Evolutionary conservation across 2,797 vertebrate species (phyloP).

Genomic region (Aeoliscus strigatus): DNA sequence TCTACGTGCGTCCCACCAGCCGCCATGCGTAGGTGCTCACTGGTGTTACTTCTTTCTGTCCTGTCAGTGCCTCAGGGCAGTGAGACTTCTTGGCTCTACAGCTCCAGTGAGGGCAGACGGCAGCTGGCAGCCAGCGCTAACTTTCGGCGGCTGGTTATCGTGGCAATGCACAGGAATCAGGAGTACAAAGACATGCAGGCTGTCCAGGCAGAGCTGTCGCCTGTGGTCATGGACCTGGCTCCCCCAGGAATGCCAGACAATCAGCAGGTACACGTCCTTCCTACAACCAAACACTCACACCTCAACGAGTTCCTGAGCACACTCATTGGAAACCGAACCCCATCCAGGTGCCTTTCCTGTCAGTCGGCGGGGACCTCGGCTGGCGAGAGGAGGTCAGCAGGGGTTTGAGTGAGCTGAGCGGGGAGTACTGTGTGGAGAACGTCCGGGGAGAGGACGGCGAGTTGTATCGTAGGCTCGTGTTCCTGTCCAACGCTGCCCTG

Average conservation of each 20-base stretch:
- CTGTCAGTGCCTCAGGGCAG: constrained; percentile 88
- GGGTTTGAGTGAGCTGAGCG: constrained; percentile 82
- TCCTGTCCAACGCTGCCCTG: constrained; percentile 84
- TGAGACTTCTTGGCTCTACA: constrained; percentile 94
- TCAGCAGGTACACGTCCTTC: constrained; percentile 79
- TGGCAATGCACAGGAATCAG: constrained; percentile 90
- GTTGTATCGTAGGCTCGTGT: constrained; percentile 87
- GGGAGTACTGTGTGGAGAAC: constrained; percentile 88
- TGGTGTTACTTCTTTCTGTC: not conserved
- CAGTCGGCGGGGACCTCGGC: constrained; percentile 89
- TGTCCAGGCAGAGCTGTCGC: constrained; percentile 90
- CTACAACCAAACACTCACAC: not conserved
- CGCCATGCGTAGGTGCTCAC: not conserved
- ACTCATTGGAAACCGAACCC: not conserved
- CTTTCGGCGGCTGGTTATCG: constrained; percentile 83
- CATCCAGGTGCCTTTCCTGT: constrained; percentile 89
- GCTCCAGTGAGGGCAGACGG: constrained; percentile 82
- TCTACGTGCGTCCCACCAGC: not conserved
- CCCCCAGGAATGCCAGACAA: constrained; percentile 82
- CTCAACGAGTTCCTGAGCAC: not conserved
- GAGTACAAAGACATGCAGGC: constrained; percentile 84
- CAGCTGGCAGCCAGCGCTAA: constrained; percentile 86
- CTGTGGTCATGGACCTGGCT: constrained; percentile 92
- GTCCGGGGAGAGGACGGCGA: constrained; percentile 83
- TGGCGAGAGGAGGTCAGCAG: constrained; percentile 79